Percentiles rank a stretch among this genome's conserved stretches.
Conservation (phyloP, 1,140 invertebrate genomes). For the Caenorhabditis elegans region DNA sequence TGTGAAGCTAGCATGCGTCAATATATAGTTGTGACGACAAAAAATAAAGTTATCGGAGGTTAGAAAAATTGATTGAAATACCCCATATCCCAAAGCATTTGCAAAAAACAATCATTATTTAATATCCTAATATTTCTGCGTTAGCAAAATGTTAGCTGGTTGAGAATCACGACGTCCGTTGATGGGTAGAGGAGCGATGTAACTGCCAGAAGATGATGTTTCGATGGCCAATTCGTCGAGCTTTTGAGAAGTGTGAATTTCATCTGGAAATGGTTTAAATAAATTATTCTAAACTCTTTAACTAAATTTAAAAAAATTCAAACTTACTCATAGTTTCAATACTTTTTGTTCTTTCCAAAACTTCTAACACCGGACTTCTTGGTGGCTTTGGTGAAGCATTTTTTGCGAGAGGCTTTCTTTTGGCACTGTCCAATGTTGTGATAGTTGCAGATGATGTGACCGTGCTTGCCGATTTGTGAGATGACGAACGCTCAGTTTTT, state of each 20-base stretch:
- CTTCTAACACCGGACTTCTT: not conserved
- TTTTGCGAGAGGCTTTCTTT: not conserved
- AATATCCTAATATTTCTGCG: not conserved
- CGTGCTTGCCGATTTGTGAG: not conserved
- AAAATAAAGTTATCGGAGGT: not conserved
- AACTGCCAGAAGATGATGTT: not conserved
- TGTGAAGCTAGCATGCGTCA: not conserved
- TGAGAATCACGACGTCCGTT: not conserved
- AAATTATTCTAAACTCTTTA: too few species aligned
- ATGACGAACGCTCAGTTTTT: not conserved
- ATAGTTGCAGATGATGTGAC: not conserved
- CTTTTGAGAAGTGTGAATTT: not conserved
- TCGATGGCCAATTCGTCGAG: not conserved
- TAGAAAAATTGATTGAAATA: too few species aligned
- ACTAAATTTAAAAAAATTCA: too few species aligned
- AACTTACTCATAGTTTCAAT: constrained; percentile 16
- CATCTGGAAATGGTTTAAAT: not conserved
- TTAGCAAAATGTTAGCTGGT: not conserved
- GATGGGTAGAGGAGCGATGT: not conserved
- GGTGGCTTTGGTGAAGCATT: not conserved
- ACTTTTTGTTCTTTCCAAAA: constrained; percentile 21
- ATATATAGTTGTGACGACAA: not conserved
- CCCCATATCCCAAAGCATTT: not conserved
- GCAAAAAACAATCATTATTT: not conserved
- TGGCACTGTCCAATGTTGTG: not conserved